phyloP scores from a whole-genome alignment of 2,888 invertebrate species.

The Drosophila neonasuta region DNA sequence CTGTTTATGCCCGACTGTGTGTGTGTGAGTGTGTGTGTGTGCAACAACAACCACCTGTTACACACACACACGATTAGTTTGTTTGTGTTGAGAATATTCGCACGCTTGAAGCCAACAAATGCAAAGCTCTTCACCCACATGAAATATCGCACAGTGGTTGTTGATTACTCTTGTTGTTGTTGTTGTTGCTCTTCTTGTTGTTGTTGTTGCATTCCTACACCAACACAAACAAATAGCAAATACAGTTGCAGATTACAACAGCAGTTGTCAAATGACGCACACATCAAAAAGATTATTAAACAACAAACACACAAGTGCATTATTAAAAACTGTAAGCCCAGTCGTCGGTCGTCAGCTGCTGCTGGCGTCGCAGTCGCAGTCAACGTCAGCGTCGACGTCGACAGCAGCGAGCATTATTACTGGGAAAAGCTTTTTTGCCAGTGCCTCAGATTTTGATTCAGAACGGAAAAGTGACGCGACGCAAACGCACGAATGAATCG shows the following conservation, averaged over 20 bases:
- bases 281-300: slow-evolving; percentile 11
- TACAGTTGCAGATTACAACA: slow-evolving; percentile 7
- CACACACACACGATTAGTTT: slow-evolving; percentile 2
- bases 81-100: slow-evolving; percentile 25
- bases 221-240: slow-evolving; percentile 4
- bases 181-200: slow-evolving; percentile 24
- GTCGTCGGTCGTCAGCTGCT: slow-evolving; percentile 3
- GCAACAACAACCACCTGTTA: slow-evolving; percentile 29
- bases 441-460: slow-evolving; percentile 61
- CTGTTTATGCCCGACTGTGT: slow-evolving; percentile 14
- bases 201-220: slow-evolving; percentile 20
- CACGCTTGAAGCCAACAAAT: slow-evolving; percentile 36
- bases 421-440: slow-evolving; percentile 71
- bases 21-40: neutral
- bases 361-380: slow-evolving; percentile 14
- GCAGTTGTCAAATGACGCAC: slow-evolving; percentile 37
- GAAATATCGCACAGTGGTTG: slow-evolving; percentile 1
- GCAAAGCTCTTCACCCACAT: slow-evolving; percentile 27
- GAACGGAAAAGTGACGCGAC: slow-evolving; percentile 71
- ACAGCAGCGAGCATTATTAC: slow-evolving; percentile 35
- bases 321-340: slow-evolving; percentile 27
- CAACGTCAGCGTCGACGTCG: slow-evolving; percentile 7
- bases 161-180: slow-evolving; percentile 8
- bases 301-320: slow-evolving; percentile 18
- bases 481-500: slow-evolving; percentile 59